phyloP scores from a whole-genome alignment of 2,113 vertebrate genomes.

The Cyanistes caeruleus region DNA sequence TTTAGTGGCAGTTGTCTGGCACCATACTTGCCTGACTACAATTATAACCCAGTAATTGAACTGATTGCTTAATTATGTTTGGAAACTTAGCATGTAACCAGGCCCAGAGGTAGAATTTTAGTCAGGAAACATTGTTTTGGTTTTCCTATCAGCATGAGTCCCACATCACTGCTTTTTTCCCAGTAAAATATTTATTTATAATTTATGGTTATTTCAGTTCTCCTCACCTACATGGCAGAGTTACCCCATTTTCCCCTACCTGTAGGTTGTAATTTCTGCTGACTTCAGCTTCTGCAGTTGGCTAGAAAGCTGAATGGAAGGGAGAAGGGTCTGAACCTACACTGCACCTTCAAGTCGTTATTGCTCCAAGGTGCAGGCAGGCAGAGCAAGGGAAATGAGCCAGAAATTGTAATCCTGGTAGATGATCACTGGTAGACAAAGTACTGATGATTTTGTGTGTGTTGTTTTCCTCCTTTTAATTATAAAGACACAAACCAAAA shows the following conservation, averaged over 20 bases:
- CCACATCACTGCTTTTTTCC: background rate
- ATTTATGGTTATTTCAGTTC: background rate
- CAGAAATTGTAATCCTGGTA: background rate
- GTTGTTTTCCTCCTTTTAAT: background rate
- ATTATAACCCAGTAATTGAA: background rate
- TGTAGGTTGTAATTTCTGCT: background rate
- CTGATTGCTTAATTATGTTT: background rate
- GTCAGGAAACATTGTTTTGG: background rate
- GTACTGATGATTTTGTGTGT: background rate
- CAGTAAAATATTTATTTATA: background rate
- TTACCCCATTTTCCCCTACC: background rate
- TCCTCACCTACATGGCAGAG: background rate
- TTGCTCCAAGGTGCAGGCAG: background rate
- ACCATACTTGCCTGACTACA: background rate
- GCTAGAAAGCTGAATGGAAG: background rate
- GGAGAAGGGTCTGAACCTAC: background rate
- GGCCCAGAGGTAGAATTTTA: background rate
- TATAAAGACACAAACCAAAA: background rate
- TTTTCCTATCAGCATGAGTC: background rate
- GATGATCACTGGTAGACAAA: background rate
- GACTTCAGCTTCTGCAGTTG: background rate
- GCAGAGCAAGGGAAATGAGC: background rate
- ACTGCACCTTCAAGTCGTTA: background rate
- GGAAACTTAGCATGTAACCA: background rate
- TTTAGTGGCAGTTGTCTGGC: background rate